These are phyloP conservation scores for Enteromius unitaeniatus DNA, from an alignment of 2,797 vertebrate genomes.

Conservation along the genomic window DNA sequence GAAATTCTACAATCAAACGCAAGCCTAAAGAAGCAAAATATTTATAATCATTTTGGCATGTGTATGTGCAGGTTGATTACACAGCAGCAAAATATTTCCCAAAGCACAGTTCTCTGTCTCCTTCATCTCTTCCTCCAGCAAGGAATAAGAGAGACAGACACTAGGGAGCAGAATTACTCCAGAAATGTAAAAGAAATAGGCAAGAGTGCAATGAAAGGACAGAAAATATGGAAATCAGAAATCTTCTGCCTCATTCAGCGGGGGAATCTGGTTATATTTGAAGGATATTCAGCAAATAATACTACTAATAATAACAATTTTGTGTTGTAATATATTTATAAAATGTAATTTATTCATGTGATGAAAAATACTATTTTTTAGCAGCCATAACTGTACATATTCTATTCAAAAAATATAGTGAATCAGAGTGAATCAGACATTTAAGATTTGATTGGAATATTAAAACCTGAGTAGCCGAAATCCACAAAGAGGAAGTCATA, in stretches of 20 bases:
- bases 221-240: neutral
- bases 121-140: constrained; percentile 18
- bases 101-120: neutral
- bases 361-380: neutral
- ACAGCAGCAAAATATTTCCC: neutral
- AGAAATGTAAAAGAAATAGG: constrained; percentile 77
- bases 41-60: neutral
- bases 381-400: neutral
- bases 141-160: constrained; percentile 71
- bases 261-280: neutral
- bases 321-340: neutral
- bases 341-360: neutral
- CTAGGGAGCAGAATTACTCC: constrained; percentile 94
- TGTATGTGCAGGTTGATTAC: neutral
- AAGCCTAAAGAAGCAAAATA: neutral
- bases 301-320: neutral
- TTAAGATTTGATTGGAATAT: no score
- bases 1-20: neutral
- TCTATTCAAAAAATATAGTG: no score
- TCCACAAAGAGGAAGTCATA: no score
- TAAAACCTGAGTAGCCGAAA: no score
- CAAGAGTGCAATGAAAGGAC: neutral
- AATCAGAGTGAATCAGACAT: no score
- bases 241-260: neutral
- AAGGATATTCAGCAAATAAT: neutral